Percentiles rank a stretch among this genome's conserved stretches.
Evolutionary conservation across 2,888 invertebrate genomes (phyloP).

Genomic region (Petrolisthes manimaculis): DNA sequence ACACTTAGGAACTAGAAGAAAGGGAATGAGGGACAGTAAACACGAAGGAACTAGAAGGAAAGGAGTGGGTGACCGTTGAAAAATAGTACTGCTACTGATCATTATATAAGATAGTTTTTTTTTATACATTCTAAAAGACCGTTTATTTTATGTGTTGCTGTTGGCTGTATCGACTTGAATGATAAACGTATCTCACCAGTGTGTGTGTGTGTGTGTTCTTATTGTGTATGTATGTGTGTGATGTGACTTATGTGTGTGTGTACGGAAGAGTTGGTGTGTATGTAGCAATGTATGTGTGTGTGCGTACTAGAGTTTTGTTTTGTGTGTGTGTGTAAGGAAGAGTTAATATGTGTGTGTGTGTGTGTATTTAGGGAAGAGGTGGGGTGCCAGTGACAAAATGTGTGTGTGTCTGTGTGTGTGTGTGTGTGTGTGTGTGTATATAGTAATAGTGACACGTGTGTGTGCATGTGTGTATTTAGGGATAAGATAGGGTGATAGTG

Average conservation of each 20-base stretch:
- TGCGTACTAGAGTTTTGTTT: not conserved
- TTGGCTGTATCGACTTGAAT: not conserved
- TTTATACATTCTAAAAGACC: not conserved
- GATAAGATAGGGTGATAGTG: not conserved
- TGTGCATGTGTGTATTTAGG: not conserved
- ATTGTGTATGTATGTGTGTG: not conserved
- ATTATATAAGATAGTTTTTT: no score
- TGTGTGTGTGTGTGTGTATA: not conserved
- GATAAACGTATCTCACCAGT: not conserved
- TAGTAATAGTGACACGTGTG: not conserved
- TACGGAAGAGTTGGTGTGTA: not conserved
- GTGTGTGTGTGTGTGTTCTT: not conserved
- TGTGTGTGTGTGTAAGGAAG: not conserved
- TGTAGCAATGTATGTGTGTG: not conserved
- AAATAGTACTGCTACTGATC: no score
- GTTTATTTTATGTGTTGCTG: no score
- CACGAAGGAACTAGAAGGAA: no score
- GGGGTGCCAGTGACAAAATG: no score
- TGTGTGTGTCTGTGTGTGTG: not conserved
- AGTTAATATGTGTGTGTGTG: not conserved
- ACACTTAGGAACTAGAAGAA: no score
- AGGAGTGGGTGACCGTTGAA: no score
- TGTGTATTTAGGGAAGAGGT: not conserved
- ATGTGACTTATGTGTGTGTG: not conserved
- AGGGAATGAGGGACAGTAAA: no score